Percentiles rank a stretch among this genome's conserved stretches.
Conservation (phyloP, 2,888 invertebrate genomes). For the Crocallis elinguaria region DNA sequence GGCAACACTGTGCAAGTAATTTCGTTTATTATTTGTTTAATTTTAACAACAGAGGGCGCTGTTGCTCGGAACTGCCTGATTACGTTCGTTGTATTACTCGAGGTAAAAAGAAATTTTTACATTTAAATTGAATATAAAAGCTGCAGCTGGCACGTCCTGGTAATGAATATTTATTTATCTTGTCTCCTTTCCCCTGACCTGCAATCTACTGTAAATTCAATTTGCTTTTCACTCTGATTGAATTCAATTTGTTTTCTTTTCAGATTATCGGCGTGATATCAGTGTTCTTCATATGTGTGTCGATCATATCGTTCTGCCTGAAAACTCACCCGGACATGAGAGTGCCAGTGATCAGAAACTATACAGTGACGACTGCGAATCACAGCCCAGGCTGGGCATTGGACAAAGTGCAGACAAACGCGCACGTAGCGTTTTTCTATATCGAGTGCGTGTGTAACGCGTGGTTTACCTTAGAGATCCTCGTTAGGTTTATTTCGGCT, state of each 20-base stretch:
- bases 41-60: slow-evolving; percentile 26
- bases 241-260: slow-evolving; percentile 57
- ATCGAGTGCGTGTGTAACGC: slow-evolving; percentile 99
- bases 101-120: slow-evolving; percentile 26
- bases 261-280: slow-evolving; percentile 99
- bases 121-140: slow-evolving; percentile 36
- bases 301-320: slow-evolving; percentile 99
- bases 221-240: background rate
- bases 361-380: slow-evolving; percentile 90
- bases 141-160: slow-evolving; percentile 21
- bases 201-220: slow-evolving; percentile 11
- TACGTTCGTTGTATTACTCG: slow-evolving; percentile 16
- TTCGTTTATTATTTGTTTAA: slow-evolving; percentile 33
- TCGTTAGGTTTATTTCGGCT: slow-evolving; percentile 95
- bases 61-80: slow-evolving; percentile 19
- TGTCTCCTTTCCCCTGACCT: slow-evolving; percentile 17
- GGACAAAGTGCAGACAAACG: slow-evolving; percentile 97
- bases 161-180: slow-evolving; percentile 27
- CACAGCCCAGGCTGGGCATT: slow-evolving; percentile 92
- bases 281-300: slow-evolving; percentile 99
- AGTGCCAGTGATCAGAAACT: slow-evolving; percentile 93
- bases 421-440: slow-evolving; percentile 98
- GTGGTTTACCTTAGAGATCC: slow-evolving; percentile 99
- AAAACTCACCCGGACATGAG: slow-evolving; percentile 99
- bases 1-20: slow-evolving; percentile 18